Percentiles rank a stretch among this genome's conserved stretches.
Evolutionary conservation across 2,113 vertebrate species (phyloP).

Genomic region (Ptilonorhynchus violaceus): DNA sequence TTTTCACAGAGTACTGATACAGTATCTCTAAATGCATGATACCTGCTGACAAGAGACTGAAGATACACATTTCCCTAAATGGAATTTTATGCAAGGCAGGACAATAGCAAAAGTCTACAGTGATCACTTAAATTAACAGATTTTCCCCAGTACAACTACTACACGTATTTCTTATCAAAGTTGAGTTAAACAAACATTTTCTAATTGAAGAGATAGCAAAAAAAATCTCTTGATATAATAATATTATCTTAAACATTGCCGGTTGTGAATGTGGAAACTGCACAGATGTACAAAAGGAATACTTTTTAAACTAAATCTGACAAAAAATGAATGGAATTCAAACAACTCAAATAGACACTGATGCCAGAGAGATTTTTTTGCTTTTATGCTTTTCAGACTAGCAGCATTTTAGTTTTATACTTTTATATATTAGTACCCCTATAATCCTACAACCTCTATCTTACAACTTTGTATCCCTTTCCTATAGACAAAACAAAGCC

Average conservation of each 20-base stretch:
- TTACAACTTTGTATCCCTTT: too few species aligned
- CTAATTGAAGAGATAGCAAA: neutral
- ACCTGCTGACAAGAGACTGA: conserved; percentile 5
- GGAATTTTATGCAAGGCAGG: conserved; percentile 37
- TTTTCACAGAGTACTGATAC: neutral
- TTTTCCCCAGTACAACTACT: neutral
- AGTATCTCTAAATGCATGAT: conserved; percentile 1
- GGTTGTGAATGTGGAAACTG: neutral
- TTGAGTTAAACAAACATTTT: neutral
- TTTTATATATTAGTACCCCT: too few species aligned
- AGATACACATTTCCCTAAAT: conserved; percentile 10
- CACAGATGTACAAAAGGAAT: neutral
- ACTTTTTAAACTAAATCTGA: neutral
- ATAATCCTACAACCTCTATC: too few species aligned
- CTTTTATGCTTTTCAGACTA: too few species aligned
- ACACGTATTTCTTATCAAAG: neutral
- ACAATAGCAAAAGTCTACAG: conserved; percentile 34
- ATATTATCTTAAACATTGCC: neutral
- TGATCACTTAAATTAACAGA: conserved; percentile 9
- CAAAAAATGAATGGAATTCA: neutral
- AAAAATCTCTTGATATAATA: neutral
- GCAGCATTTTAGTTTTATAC: too few species aligned
- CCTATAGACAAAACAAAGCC: too few species aligned
- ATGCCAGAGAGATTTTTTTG: too few species aligned
- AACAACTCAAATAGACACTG: neutral